These are phyloP conservation scores for Baryphthengus martii DNA, from an alignment of 2,113 vertebrate species.

Conservation along the genomic window DNA sequence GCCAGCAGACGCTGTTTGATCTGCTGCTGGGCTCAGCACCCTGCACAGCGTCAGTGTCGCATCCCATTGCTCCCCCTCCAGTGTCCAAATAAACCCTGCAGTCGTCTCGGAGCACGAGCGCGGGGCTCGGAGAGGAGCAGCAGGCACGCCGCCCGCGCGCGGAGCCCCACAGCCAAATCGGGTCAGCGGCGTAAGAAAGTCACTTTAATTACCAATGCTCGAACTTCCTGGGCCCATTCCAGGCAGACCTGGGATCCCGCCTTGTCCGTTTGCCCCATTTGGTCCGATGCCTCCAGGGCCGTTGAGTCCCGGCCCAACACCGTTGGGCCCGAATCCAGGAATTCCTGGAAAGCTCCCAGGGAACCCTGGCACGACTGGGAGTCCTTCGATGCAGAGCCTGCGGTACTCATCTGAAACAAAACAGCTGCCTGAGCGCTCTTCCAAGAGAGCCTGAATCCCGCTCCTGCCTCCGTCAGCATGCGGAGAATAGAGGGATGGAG, in stretches of 20 bases:
- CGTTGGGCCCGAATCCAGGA: constrained; percentile 47
- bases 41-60: background rate
- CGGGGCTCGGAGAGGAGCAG: background rate
- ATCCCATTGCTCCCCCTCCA: background rate
- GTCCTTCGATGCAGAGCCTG: constrained; percentile 83
- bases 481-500: background rate
- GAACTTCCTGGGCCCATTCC: constrained; percentile 67
- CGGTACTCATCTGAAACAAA: constrained; percentile 82
- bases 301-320: constrained; percentile 61
- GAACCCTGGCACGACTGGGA: constrained; percentile 71
- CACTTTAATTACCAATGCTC: constrained; percentile 69
- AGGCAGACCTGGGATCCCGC: constrained; percentile 69
- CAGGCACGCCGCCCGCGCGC: background rate
- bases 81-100: background rate
- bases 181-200: background rate
- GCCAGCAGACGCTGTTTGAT: background rate
- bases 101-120: background rate
- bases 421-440: background rate
- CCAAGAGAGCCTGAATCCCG: background rate
- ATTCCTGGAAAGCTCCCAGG: constrained; percentile 54
- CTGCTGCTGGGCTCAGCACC: background rate
- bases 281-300: constrained; percentile 68
- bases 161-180: background rate
- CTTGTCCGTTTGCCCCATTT: constrained; percentile 66
- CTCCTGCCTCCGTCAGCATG: background rate